phyloP scores from a whole-genome alignment of 2,888 invertebrate species.

The Cryptus viduatorius region DNA sequence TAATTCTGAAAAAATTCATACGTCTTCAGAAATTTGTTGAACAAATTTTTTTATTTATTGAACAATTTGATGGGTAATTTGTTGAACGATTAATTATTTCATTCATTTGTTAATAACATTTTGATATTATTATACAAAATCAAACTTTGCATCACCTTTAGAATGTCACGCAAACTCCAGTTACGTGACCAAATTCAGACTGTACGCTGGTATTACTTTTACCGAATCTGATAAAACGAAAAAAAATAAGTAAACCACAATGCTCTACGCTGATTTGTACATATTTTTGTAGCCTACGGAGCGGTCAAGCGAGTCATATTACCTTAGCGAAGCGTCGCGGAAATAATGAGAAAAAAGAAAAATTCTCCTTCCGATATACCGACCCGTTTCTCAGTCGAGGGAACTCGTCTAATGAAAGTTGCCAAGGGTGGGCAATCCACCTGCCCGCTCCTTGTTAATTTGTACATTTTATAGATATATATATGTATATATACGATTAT shows the following conservation, averaged over 20 bases:
- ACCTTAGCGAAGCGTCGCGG: background rate
- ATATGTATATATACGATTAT: slow-evolving; percentile 46
- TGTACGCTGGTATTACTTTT: too few relatives aligned
- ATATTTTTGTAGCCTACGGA: slow-evolving; percentile 43
- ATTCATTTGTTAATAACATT: too few relatives aligned
- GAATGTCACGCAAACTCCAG: too few relatives aligned
- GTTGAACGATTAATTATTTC: too few relatives aligned
- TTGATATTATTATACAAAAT: too few relatives aligned
- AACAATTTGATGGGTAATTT: too few relatives aligned
- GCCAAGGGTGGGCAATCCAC: slow-evolving; percentile 8
- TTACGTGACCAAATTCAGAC: too few relatives aligned
- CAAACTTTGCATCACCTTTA: too few relatives aligned
- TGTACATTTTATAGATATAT: slow-evolving; percentile 69
- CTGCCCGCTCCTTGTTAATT: slow-evolving; percentile 54
- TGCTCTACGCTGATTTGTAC: slow-evolving; percentile 52
- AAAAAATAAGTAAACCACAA: slow-evolving; percentile 9
- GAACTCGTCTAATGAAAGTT: slow-evolving; percentile 36
- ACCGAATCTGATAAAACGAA: background rate
- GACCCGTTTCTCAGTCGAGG: slow-evolving; percentile 14
- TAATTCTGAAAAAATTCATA: too few relatives aligned
- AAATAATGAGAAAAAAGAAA: slow-evolving; percentile 10
- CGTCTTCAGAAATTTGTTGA: too few relatives aligned
- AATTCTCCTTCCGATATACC: slow-evolving; percentile 17
- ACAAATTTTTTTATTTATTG: too few relatives aligned
- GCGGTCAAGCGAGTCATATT: slow-evolving; percentile 18